A percentile compares a stretch with the other conserved stretches of the same genome.
Conservation (phyloP, 2,797 vertebrate species). For the Sandelia bainsii region DNA sequence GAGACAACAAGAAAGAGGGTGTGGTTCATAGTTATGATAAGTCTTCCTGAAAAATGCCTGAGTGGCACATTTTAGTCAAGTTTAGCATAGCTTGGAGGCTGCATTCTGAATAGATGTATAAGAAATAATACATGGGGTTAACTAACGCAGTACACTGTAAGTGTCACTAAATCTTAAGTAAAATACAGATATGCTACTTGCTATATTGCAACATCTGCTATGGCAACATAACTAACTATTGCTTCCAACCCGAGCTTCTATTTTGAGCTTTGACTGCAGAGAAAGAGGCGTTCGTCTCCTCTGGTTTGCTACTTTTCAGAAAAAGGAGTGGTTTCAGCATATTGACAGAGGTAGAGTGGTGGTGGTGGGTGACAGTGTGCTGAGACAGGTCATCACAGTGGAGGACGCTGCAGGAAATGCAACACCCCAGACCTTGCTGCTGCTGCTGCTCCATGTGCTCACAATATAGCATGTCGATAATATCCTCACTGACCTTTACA, state of each 20-base stretch:
- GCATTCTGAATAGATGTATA: not conserved
- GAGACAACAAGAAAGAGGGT: conserved; percentile 59
- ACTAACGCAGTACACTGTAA: conserved; percentile 7
- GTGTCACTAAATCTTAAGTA: not conserved
- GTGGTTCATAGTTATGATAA: conserved; percentile 61
- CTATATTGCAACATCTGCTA: conserved; percentile 28
- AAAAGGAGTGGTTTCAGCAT: conserved; percentile 74
- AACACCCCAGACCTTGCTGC: conserved; percentile 66
- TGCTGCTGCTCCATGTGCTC: conserved; percentile 57
- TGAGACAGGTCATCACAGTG: conserved; percentile 70
- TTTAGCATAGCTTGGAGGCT: conserved; percentile 9
- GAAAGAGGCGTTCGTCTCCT: conserved; percentile 37
- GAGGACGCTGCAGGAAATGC: conserved; percentile 71
- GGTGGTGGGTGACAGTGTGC: conserved; percentile 73
- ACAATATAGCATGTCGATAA: conserved; percentile 68
- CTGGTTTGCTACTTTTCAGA: conserved; percentile 39
- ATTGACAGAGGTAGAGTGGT: conserved; percentile 65
- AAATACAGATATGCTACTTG: conserved; percentile 5
- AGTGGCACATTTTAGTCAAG: conserved; percentile 15
- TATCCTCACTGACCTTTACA: conserved; percentile 71
- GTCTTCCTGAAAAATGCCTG: conserved; percentile 53
- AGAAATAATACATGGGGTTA: not conserved
- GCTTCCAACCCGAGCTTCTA: conserved; percentile 14
- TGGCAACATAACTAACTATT: conserved; percentile 30
- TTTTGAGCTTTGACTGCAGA: conserved; percentile 52